phyloP scores from a whole-genome alignment of 2,888 invertebrate genomes.

The Andricus quercusramuli region DNA sequence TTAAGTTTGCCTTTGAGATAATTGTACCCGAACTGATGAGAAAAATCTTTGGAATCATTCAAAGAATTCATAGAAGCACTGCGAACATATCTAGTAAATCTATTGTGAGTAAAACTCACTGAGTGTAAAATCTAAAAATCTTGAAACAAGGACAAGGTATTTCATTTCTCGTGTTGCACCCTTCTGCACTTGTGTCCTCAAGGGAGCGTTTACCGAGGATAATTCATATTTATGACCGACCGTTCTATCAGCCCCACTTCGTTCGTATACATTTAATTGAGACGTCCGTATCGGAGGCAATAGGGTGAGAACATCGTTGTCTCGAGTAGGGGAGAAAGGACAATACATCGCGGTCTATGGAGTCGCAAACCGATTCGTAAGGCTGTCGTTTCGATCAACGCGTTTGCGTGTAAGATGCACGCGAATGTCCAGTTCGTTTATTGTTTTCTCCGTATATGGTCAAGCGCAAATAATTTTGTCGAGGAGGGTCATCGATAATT shows the following conservation, averaged over 20 bases:
- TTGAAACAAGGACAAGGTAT: slow-evolving; percentile 31
- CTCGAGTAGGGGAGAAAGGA: slow-evolving; percentile 53
- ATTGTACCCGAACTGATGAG: too few relatives aligned
- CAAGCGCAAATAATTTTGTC: background rate
- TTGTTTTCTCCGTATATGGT: background rate
- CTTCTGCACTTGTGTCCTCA: slow-evolving; percentile 60
- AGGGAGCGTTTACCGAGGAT: slow-evolving; percentile 77
- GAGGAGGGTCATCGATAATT: background rate
- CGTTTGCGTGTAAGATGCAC: background rate
- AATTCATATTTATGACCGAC: slow-evolving; percentile 77
- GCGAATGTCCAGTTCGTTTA: background rate
- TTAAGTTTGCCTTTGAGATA: too few relatives aligned
- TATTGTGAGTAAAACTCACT: background rate
- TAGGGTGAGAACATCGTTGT: slow-evolving; percentile 73
- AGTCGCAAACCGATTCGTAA: slow-evolving; percentile 52
- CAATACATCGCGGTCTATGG: slow-evolving; percentile 51
- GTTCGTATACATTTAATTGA: slow-evolving; percentile 77
- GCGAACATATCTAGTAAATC: too few relatives aligned
- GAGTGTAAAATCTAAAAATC: background rate
- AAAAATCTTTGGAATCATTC: too few relatives aligned
- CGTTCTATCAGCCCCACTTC: slow-evolving; percentile 77
- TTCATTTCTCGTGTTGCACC: slow-evolving; percentile 48
- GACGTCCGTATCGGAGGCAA: slow-evolving; percentile 77
- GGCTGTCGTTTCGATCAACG: slow-evolving; percentile 50
- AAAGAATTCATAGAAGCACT: too few relatives aligned